These are phyloP conservation scores for Paedocypris micromegethes DNA, from an alignment of 2,797 vertebrate genomes.

Conservation along the genomic window DNA sequence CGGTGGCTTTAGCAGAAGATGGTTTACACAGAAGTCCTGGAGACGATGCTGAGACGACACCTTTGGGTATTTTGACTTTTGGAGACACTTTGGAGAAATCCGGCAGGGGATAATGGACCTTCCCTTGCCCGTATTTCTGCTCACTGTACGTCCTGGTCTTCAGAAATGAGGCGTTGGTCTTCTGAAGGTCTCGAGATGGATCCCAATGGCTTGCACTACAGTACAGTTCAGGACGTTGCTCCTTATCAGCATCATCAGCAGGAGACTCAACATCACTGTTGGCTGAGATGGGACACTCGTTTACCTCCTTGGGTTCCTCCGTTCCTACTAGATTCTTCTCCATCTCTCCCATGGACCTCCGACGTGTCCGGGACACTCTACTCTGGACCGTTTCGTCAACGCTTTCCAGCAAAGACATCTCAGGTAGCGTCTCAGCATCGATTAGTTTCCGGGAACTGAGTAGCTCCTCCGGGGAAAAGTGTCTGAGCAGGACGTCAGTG, in stretches of 20 bases:
- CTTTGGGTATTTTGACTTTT: constrained; percentile 72
- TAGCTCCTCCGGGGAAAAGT: constrained; percentile 69
- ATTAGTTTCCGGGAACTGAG: constrained; percentile 63
- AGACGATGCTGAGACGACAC: constrained; percentile 58
- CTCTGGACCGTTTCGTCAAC: constrained; percentile 58
- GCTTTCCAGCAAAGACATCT: constrained; percentile 75
- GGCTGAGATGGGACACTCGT: neutral
- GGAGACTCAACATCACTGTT: neutral
- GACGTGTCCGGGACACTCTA: constrained; percentile 25
- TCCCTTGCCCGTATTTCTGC: constrained; percentile 68
- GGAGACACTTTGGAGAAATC: constrained; percentile 72
- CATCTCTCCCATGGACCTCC: neutral
- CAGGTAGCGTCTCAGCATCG: constrained; percentile 79
- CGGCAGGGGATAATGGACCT: constrained; percentile 68
- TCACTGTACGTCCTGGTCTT: constrained; percentile 59
- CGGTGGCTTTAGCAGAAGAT: constrained; percentile 31
- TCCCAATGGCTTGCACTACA: constrained; percentile 26
- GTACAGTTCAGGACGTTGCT: constrained; percentile 20
- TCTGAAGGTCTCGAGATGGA: constrained; percentile 26
- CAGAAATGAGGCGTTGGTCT: constrained; percentile 46
- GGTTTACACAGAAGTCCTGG: constrained; percentile 57
- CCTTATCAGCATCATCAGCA: constrained; percentile 10
- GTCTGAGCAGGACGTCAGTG: constrained; percentile 65
- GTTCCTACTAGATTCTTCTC: neutral
- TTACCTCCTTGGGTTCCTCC: constrained; percentile 12